These are phyloP conservation scores for Spisula solida DNA, from an alignment of 2,888 invertebrate genomes.

Conservation along the genomic window DNA sequence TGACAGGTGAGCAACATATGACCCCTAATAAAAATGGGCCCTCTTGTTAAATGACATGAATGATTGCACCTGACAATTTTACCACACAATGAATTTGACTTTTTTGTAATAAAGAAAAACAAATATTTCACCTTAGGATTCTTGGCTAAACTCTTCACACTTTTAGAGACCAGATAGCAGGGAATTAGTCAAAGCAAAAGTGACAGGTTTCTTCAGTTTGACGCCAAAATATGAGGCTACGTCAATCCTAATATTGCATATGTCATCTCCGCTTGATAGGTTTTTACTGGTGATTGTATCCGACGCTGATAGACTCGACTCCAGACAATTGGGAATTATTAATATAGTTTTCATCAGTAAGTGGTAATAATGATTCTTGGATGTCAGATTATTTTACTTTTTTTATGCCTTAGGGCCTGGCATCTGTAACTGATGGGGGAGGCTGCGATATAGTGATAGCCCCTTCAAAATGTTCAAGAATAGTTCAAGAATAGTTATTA, in stretches of 20 bases:
- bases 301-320: not conserved
- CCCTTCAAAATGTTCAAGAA: no score
- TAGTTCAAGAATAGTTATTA: no score
- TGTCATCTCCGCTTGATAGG: not conserved
- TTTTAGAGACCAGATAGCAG: not conserved
- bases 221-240: conserved; percentile 2
- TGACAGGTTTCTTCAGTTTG: conserved; percentile 11
- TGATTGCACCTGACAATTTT: no score
- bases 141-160: not conserved
- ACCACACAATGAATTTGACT: no score
- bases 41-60: no score
- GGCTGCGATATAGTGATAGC: no score
- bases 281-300: not conserved
- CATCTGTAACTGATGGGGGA: no score
- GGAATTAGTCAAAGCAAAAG: not conserved
- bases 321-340: conserved; percentile 2
- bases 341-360: conserved; percentile 27
- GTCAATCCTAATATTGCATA: not conserved
- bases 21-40: no score
- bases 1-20: no score
- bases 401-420: no score
- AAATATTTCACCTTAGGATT: not conserved
- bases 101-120: no score
- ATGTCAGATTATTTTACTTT: not conserved
- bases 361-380: not conserved